These are phyloP conservation scores for Petrolisthes manimaculis DNA, from an alignment of 2,888 invertebrate genomes.

Conservation along the genomic window DNA sequence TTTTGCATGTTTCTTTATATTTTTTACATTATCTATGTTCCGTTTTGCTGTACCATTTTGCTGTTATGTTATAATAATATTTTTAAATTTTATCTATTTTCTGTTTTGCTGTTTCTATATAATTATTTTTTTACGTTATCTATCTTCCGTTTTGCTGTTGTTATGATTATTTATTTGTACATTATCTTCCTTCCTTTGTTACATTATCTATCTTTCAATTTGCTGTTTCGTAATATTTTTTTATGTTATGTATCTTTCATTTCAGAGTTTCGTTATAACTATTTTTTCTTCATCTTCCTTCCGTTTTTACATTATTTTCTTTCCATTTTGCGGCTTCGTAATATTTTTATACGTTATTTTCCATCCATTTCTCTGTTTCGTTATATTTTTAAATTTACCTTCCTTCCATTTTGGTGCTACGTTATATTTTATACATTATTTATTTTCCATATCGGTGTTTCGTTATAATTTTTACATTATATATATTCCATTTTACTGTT, in stretches of 20 bases:
- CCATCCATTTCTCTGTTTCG: not conserved
- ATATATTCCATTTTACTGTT: not conserved
- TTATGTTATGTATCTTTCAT: not conserved
- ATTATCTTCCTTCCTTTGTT: not conserved
- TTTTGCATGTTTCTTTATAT: not conserved
- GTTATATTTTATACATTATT: not conserved
- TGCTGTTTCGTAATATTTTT: not conserved
- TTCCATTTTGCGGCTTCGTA: no score
- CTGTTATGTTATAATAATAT: not conserved
- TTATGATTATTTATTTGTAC: not conserved
- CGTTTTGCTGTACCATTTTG: not conserved
- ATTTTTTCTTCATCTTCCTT: not conserved
- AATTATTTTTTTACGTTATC: not conserved
- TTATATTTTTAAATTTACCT: not conserved
- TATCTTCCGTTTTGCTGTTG: not conserved
- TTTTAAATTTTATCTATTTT: not conserved
- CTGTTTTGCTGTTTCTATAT: not conserved
- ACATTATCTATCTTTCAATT: not conserved
- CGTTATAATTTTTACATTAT: not conserved
- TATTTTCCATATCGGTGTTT: not conserved
- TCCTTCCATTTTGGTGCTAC: not conserved
- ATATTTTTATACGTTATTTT: not conserved
- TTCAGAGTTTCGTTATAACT: not conserved
- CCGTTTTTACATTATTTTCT: not conserved
- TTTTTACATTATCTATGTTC: not conserved